A percentile compares a stretch with the other conserved stretches of the same genome.
Evolutionary conservation across 2,888 invertebrate species (phyloP).

Genomic region (Phasia obesa): DNA sequence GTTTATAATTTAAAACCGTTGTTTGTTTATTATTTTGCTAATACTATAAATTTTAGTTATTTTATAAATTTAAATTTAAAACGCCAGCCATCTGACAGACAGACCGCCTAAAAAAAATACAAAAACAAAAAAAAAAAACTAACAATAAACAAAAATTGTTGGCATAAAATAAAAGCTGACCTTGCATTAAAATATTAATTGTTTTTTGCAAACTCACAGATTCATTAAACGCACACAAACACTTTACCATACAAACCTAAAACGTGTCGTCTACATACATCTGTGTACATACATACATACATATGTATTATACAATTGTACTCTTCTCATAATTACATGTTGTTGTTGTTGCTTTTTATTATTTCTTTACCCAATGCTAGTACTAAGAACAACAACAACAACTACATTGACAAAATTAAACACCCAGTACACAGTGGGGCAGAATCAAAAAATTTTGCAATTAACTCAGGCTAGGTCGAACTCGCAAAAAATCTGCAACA

Average conservation of each 20-base stretch:
- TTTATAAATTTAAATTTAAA: conserved; percentile 4
- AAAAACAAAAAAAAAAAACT: conserved; percentile 14
- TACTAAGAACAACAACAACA: background rate
- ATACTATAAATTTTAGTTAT: background rate
- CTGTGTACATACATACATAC: background rate
- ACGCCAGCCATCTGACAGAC: conserved; percentile 25
- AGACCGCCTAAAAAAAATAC: conserved; percentile 16
- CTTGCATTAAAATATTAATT: conserved; percentile 67
- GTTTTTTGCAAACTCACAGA: conserved; percentile 49
- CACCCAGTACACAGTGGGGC: too few relatives aligned
- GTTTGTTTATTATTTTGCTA: background rate
- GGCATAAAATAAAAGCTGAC: conserved; percentile 62
- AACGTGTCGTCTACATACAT: background rate
- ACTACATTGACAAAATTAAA: background rate
- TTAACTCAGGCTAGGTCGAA: too few relatives aligned
- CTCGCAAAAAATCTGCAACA: too few relatives aligned
- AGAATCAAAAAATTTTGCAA: too few relatives aligned
- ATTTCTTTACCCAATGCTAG: background rate
- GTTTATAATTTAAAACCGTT: background rate
- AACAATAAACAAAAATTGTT: conserved; percentile 24
- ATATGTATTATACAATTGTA: background rate
- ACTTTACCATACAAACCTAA: background rate
- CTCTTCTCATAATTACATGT: background rate
- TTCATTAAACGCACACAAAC: conserved; percentile 14
- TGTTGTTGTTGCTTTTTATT: conserved; percentile 22